These are phyloP conservation scores for Parnassius glacialis DNA, from an alignment of 2,888 invertebrate genomes.

Conservation along the genomic window DNA sequence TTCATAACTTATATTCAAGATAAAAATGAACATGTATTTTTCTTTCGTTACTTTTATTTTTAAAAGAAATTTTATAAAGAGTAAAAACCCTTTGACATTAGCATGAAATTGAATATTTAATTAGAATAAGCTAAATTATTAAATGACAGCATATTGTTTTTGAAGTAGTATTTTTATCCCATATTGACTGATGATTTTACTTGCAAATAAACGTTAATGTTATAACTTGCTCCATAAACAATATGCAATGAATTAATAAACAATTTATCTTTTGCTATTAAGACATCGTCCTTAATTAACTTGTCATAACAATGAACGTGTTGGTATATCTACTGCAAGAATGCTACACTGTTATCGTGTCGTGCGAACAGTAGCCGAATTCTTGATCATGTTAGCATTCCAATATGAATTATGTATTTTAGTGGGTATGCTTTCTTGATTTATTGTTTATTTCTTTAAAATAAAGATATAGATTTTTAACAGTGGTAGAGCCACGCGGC, in stretches of 20 bases:
- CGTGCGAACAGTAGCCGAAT: not conserved
- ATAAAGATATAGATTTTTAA: no score
- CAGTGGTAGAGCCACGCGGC: no score
- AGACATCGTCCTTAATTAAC: constrained; percentile 3
- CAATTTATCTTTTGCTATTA: not conserved
- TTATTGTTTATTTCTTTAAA: no score
- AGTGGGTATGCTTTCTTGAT: not conserved
- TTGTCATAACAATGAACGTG: constrained; percentile 7
- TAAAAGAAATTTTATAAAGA: constrained; percentile 6
- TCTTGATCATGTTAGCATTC: not conserved
- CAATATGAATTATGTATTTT: not conserved
- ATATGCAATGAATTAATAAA: constrained; percentile 1
- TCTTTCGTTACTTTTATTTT: constrained; percentile 9
- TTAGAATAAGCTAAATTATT: not conserved
- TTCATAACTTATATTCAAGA: constrained; percentile 15
- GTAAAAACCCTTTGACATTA: constrained; percentile 5
- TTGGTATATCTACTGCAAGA: not conserved
- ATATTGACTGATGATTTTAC: no score
- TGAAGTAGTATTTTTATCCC: no score
- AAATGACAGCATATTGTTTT: no score
- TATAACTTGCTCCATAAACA: no score
- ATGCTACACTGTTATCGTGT: constrained; percentile 2
- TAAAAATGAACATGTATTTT: constrained; percentile 10
- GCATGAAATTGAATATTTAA: not conserved
- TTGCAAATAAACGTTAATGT: no score